A percentile compares a stretch with the other conserved stretches of the same genome.
These are phyloP conservation scores for Geotrupes spiniger DNA, from an alignment of 2,888 invertebrate species.

Conservation along the genomic window DNA sequence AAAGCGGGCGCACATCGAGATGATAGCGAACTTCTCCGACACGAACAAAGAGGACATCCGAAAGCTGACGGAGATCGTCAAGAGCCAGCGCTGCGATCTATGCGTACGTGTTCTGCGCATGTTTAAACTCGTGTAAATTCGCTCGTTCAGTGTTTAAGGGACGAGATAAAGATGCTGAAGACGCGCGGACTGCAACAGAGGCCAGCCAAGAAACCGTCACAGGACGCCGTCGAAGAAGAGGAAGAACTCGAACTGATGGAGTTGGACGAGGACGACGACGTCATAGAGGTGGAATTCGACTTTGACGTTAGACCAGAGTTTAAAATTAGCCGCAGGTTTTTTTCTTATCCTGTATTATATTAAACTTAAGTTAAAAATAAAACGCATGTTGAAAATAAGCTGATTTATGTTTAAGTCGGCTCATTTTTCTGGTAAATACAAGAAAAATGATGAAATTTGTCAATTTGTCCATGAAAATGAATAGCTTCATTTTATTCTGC, in stretches of 20 bases:
- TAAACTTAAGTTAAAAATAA: too few relatives aligned
- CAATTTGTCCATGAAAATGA: too few relatives aligned
- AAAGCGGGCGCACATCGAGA: slow-evolving; percentile 35
- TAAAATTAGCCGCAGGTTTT: too few relatives aligned
- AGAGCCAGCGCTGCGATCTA: slow-evolving; percentile 47
- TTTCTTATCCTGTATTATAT: too few relatives aligned
- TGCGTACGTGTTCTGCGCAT: slow-evolving; percentile 26
- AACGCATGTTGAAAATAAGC: too few relatives aligned
- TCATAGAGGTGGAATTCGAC: slow-evolving; percentile 13
- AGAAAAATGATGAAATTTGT: too few relatives aligned
- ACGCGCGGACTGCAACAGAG: slow-evolving; percentile 39
- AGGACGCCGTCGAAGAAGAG: slow-evolving; percentile 24
- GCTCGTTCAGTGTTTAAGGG: slow-evolving; percentile 21
- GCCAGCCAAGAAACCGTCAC: slow-evolving; percentile 11
- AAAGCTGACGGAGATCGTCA: slow-evolving; percentile 46
- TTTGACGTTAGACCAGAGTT: too few relatives aligned
- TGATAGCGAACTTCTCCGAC: slow-evolving; percentile 37
- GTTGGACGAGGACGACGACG: slow-evolving; percentile 25
- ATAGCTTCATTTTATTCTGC: too few relatives aligned
- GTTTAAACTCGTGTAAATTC: slow-evolving; percentile 3
- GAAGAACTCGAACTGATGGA: slow-evolving; percentile 23
- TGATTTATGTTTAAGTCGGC: too few relatives aligned
- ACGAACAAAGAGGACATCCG: slow-evolving; percentile 45
- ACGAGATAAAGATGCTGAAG: slow-evolving; percentile 40
- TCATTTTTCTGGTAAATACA: too few relatives aligned